Evolutionary conservation across 1,140 invertebrate genomes (phyloP).

Genomic region (Papilio aristodemus): DNA sequence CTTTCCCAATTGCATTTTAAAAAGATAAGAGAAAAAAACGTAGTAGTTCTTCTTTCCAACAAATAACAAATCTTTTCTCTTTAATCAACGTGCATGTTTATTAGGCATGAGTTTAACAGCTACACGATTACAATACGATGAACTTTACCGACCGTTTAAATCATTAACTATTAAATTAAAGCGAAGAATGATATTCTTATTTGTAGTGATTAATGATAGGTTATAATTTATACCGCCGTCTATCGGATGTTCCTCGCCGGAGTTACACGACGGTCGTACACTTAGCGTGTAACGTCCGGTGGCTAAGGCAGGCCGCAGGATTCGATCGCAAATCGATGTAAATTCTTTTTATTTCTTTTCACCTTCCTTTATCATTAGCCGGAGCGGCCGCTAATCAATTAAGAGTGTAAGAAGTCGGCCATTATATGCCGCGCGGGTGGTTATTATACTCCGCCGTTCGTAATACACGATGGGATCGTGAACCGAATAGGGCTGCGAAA

Average conservation of each 20-base stretch:
- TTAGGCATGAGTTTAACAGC: too few relatives aligned
- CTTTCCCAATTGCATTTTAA: too few relatives aligned
- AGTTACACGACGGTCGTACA: conserved; percentile 41
- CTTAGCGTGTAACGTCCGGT: conserved; percentile 52
- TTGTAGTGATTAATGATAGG: conserved; percentile 27
- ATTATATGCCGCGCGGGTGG: conserved; percentile 74
- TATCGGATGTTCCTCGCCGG: conserved; percentile 16
- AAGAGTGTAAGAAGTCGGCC: conserved; percentile 79
- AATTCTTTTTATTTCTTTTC: conserved; percentile 76
- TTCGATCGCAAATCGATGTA: conserved; percentile 67
- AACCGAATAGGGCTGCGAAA: conserved; percentile 76
- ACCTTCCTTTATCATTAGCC: conserved; percentile 79
- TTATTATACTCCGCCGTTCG: conserved; percentile 75
- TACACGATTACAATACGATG: conserved; percentile 63
- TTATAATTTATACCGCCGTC: conserved; percentile 29
- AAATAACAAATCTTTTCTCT: too few relatives aligned
- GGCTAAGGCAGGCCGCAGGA: conserved; percentile 50
- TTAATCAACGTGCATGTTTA: too few relatives aligned
- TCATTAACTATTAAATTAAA: conserved; percentile 42
- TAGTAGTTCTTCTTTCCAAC: too few relatives aligned
- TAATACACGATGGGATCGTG: conserved; percentile 78
- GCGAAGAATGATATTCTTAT: conserved; percentile 27
- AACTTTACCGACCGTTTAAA: conserved; percentile 52
- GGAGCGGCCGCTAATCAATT: conserved; percentile 79
- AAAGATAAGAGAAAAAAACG: too few relatives aligned